Evolutionary conservation across 2,113 vertebrate species (phyloP).

Genomic region (Chloropsis cyanopogon): DNA sequence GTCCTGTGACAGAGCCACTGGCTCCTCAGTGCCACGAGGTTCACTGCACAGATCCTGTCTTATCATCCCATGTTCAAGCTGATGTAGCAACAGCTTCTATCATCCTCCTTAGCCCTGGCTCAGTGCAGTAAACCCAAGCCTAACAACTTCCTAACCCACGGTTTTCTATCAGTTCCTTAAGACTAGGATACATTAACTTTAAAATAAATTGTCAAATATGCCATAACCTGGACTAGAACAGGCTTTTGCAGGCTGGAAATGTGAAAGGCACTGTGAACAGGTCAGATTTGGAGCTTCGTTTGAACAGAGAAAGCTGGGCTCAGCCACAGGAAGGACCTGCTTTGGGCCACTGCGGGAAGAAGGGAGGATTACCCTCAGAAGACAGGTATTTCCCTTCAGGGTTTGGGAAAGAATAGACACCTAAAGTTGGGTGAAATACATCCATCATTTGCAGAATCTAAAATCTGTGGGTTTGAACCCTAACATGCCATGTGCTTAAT

Average conservation of each 20-base stretch:
- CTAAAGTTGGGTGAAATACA: not conserved
- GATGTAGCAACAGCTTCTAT: not conserved
- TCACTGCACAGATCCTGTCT: not conserved
- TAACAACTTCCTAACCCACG: not conserved
- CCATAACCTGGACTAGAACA: not conserved
- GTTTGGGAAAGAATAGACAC: not conserved
- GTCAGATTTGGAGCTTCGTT: not conserved
- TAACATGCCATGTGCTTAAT: not conserved
- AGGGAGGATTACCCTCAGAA: not conserved
- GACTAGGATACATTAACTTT: not conserved
- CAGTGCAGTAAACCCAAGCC: not conserved
- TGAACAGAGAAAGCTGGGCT: not conserved
- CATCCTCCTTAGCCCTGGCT: not conserved
- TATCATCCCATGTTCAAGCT: not conserved
- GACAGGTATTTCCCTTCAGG: not conserved
- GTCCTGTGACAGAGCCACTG: no score
- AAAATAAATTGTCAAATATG: not conserved
- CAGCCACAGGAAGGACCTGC: not conserved
- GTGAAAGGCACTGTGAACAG: not conserved
- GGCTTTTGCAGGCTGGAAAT: not conserved
- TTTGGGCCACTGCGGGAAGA: not conserved
- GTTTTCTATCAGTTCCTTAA: not conserved
- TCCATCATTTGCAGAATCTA: not conserved
- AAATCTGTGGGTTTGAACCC: not conserved
- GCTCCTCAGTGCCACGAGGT: not conserved